phyloP scores from a whole-genome alignment of 2,113 vertebrate species.

The Caloenas nicobarica region DNA sequence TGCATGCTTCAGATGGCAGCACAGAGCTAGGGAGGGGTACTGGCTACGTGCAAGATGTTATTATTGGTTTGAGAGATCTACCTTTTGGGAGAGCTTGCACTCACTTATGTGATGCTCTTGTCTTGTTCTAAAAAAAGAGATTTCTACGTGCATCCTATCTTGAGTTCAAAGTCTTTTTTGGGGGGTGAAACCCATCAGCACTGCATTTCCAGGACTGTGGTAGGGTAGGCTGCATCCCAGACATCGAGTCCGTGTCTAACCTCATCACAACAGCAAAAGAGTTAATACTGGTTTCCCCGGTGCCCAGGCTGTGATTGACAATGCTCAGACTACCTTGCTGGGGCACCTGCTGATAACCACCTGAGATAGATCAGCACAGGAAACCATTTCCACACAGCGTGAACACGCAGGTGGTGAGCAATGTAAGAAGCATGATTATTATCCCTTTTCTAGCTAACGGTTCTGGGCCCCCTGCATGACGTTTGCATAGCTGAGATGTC shows the following conservation, averaged over 20 bases:
- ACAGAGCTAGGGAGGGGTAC: background rate
- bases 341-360: constrained; percentile 54
- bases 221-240: background rate
- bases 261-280: background rate
- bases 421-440: constrained; percentile 40
- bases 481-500: constrained; percentile 57
- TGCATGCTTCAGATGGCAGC: background rate
- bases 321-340: background rate
- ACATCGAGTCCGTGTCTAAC: background rate
- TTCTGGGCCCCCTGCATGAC: constrained; percentile 40
- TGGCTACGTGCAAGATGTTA: background rate
- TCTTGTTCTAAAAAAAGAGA: background rate
- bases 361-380: constrained; percentile 64
- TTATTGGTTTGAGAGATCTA: background rate
- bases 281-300: background rate
- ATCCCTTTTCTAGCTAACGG: constrained; percentile 35
- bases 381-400: constrained; percentile 55
- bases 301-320: constrained; percentile 39
- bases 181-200: background rate
- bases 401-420: constrained; percentile 51
- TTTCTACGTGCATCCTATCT: background rate
- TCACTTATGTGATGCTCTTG: background rate
- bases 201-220: background rate
- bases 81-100: background rate
- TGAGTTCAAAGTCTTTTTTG: background rate